Base-by-base conservation (phyloP, 1,140 invertebrate genomes). In the Adelges cooleyi region DNA sequence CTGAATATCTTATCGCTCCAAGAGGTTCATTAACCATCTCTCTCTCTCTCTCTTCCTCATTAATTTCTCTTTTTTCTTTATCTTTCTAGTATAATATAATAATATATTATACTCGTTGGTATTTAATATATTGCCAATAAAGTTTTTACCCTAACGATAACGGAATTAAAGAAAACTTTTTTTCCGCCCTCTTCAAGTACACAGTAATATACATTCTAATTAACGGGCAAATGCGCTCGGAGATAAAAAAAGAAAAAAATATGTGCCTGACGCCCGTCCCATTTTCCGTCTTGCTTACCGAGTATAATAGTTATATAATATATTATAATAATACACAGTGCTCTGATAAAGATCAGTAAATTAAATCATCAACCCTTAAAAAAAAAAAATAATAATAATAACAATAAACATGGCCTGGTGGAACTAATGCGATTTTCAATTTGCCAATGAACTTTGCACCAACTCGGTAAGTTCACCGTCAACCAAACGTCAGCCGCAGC, bases 101-200 rank as follows among this genome's bases (percentile, higher is more conserved):
- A n/a, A n/a, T n/a, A n/a, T n/a, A n/a, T n/a, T n/a, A n/a, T n/a
- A n/a, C n/a, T n/a, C n/a, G n/a, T 4, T 40, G 17, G 25, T 15
- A 59, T 38, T 46, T 44, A 56, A 59, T 59, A 59, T 59, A 59
- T 59, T 59, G 54, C 54, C 54, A 59, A 59, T 59, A 59, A 59
- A 59, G 54, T 59, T 59, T 59, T 59, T 20, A 25, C 18, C 38
- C 25, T 23, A 18, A 10, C 40, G 54, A 59, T 59, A 59, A 59
- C 54, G 25, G n/a, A 59, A 59, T 59, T 59, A 59, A 59, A 46
- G 54, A 25, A 46, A 59, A 59, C 42, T 4, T 29, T 59, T 59
- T 59, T 18, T n/a, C n/a, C n/a, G n/a, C 15, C 38, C 15, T 15
- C 17, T n/a, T 10, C 9, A 4, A 27, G 27, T 23, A 13, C 3